Percentiles rank a stretch among this genome's conserved stretches.
These are phyloP conservation scores for Odontomachus brunneus DNA, from an alignment of 1,140 invertebrate species.

Conservation along the genomic window DNA sequence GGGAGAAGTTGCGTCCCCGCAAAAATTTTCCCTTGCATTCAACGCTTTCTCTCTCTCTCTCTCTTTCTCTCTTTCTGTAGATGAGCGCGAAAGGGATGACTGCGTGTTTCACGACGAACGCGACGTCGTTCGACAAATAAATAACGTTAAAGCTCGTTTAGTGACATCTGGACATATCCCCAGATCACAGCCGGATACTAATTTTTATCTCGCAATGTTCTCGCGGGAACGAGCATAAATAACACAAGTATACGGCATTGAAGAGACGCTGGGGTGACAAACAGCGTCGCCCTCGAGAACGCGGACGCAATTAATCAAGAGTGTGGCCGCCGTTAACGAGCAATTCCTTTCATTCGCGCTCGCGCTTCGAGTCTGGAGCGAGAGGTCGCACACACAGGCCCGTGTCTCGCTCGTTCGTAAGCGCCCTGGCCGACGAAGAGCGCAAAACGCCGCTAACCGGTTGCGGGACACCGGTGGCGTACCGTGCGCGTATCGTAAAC, in stretches of 20 bases:
- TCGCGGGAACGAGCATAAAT: neutral
- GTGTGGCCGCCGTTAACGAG: slow-evolving; percentile 21
- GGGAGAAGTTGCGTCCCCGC: neutral
- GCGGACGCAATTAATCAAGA: slow-evolving; percentile 31
- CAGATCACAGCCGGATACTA: too few relatives aligned
- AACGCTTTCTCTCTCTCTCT: neutral
- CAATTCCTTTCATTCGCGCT: slow-evolving; percentile 7
- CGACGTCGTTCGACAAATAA: too few relatives aligned
- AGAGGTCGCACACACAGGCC: neutral
- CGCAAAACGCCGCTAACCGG: slow-evolving; percentile 53
- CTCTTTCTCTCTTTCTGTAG: too few relatives aligned
- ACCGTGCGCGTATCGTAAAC: slow-evolving; percentile 69
- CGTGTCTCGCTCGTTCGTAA: slow-evolving; percentile 49
- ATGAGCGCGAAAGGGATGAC: too few relatives aligned
- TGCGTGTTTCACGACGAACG: too few relatives aligned
- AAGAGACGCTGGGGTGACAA: neutral
- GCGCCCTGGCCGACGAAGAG: slow-evolving; percentile 27
- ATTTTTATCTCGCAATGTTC: too few relatives aligned
- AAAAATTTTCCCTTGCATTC: neutral
- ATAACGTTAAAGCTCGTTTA: neutral
- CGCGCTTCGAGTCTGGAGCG: too few relatives aligned
- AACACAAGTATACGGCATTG: neutral
- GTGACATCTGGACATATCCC: too few relatives aligned
- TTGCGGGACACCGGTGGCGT: slow-evolving; percentile 63
- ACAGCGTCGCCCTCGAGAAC: neutral